Base-by-base conservation (phyloP, 1,140 invertebrate species). In the Hirudo medicinalis region DNA sequence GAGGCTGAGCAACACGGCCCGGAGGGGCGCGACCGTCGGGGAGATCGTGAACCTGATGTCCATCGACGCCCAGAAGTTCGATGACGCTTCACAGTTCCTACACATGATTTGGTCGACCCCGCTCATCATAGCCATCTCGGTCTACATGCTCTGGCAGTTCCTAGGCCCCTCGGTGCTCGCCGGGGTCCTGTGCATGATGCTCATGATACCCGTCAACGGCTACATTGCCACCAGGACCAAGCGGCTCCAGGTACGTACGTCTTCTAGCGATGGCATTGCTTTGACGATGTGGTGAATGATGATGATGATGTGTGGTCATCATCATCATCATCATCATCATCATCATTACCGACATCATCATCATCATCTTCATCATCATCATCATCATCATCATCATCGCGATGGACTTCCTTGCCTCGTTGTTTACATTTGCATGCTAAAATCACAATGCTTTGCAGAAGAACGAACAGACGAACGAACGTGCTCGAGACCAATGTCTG, bases 81-180 rank as follows among this genome's bases (percentile, higher is more conserved):
- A 71, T 53, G 81, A 84, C 66, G 75, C 79, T 27, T 78, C 76
- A 27, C 76, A 75, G 0, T 94, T 92, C 78, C 82, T 96, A 70
- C 94, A 94, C 79, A 91, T 93, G 88, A 86, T 94, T 75, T 96
- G 92, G 92, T 94, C 91, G 2, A 91, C 91, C 8, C 92, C 92
- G 0, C 79, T 95, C 9, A 91, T 94, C 83, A 94, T 96, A 75
- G 84, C 82, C 17, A 78, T 94, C 17, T 88, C 91, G 0, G 79
- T 94, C 19, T 92, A 89, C 76, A 92, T 95, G 82, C 81, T 96
- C 2, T 95, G 91, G 90, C 85, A 87, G 22, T 87, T 88, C 74
- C 80, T 86, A 40, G 83, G 77, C 0, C 54, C 75, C 22, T 72
- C 77, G 32, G 70, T 74, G 27, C 54, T 82, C 8, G 79, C 76